These are phyloP conservation scores for Xerus rutilus DNA, from an alignment of 2,797 vertebrate genomes.

Conservation along the genomic window DNA sequence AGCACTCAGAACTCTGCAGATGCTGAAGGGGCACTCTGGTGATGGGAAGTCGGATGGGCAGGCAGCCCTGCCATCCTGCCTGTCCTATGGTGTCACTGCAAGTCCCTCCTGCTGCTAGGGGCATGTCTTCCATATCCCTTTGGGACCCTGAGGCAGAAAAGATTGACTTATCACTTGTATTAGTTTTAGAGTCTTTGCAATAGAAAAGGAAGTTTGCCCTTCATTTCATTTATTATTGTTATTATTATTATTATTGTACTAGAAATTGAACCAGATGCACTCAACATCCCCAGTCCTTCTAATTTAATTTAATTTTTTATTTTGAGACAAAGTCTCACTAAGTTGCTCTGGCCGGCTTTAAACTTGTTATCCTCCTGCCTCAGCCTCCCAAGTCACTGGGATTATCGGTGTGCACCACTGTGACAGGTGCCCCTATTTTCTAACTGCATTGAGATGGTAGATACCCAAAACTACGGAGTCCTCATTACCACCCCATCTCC, in stretches of 20 bases:
- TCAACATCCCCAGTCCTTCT: too few species aligned
- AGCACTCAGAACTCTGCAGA: background rate
- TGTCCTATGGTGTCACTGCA: background rate
- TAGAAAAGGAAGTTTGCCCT: background rate
- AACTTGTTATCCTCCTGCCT: too few species aligned
- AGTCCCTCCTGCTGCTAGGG: background rate
- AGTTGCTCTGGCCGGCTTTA: too few species aligned
- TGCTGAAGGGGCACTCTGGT: background rate
- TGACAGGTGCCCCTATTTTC: background rate
- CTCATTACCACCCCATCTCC: background rate
- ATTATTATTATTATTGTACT: too few species aligned
- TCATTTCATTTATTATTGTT: too few species aligned
- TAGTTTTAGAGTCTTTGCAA: background rate
- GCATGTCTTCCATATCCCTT: background rate
- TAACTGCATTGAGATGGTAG: background rate
- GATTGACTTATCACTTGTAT: background rate
- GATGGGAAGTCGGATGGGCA: background rate
- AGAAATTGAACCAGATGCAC: too few species aligned
- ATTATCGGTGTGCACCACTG: too few species aligned
- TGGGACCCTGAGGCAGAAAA: background rate
- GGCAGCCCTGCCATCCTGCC: background rate
- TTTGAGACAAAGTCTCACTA: too few species aligned
- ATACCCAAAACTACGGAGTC: accelerated
- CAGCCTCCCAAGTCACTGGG: too few species aligned
- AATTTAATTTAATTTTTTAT: too few species aligned